phyloP scores from a whole-genome alignment of 2,797 vertebrate species.

The Strix occidentalis region DNA sequence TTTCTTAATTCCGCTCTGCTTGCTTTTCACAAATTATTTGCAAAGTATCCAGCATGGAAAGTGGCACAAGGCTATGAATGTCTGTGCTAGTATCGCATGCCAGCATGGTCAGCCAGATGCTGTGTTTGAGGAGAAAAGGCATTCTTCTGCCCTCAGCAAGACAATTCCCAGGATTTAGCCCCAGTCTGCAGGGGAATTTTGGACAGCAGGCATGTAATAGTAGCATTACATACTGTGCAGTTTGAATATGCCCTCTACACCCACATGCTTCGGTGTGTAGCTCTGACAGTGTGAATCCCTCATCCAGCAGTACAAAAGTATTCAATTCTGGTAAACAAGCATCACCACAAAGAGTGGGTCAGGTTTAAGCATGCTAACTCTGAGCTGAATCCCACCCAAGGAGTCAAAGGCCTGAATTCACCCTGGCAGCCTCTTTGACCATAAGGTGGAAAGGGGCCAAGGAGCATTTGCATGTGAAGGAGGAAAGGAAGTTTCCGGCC shows the following conservation, averaged over 20 bases:
- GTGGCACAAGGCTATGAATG: neutral
- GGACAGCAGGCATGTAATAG: neutral
- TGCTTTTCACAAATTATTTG: neutral
- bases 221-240: neutral
- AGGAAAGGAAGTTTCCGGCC: neutral
- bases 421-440: neutral
- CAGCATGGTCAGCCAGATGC: neutral
- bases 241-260: neutral
- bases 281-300: neutral
- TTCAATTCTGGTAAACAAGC: neutral
- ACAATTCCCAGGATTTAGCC: neutral
- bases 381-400: neutral
- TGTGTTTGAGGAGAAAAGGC: neutral
- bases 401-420: neutral
- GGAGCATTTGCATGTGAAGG: neutral
- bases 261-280: neutral
- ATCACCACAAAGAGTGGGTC: neutral
- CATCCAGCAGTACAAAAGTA: neutral
- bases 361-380: neutral
- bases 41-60: neutral
- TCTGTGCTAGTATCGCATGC: neutral
- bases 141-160: neutral
- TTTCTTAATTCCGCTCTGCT: neutral
- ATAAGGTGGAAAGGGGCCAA: neutral
- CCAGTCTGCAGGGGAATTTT: neutral